Evolutionary conservation across 2,797 vertebrate genomes (phyloP).

Genomic region (Huso huso): DNA sequence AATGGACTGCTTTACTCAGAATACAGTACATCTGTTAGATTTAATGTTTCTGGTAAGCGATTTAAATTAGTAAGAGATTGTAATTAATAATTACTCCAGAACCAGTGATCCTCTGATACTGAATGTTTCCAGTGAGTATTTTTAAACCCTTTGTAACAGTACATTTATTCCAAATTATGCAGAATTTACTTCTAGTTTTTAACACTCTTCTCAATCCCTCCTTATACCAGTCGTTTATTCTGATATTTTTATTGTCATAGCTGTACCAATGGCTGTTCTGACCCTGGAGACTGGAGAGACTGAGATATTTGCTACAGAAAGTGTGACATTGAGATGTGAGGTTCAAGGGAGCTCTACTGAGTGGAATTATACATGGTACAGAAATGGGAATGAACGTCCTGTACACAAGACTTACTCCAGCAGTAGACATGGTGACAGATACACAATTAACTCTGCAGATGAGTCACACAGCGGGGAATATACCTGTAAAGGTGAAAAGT

Average conservation of each 20-base stretch:
- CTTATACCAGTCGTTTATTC: neutral
- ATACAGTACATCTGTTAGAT: neutral
- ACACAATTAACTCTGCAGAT: neutral
- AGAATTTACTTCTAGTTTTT: too few species aligned
- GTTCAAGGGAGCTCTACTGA: slow-evolving; percentile 15
- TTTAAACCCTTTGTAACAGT: too few species aligned
- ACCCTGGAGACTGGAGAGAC: slow-evolving; percentile 48
- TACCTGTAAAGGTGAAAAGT: too few species aligned
- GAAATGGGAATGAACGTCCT: accelerated
- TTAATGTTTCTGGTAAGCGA: slow-evolving; percentile 19
- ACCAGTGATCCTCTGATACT: too few species aligned
- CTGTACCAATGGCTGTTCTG: slow-evolving; percentile 37
- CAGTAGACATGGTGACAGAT: neutral
- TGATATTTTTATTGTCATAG: slow-evolving; percentile 28
- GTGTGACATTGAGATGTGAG: slow-evolving; percentile 44
- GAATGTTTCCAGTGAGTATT: too few species aligned
- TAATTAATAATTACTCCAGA: too few species aligned
- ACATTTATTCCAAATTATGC: too few species aligned
- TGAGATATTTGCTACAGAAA: slow-evolving; percentile 51
- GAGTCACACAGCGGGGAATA: too few species aligned
- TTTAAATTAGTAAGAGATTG: too few species aligned
- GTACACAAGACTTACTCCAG: neutral
- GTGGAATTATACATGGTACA: slow-evolving; percentile 58
- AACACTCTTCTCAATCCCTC: too few species aligned
- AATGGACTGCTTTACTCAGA: neutral